Evolutionary conservation across 2,113 vertebrate species (phyloP), one percentile per base, ranked within the genome.

Genomic region (Nanorana parkeri): DNA sequence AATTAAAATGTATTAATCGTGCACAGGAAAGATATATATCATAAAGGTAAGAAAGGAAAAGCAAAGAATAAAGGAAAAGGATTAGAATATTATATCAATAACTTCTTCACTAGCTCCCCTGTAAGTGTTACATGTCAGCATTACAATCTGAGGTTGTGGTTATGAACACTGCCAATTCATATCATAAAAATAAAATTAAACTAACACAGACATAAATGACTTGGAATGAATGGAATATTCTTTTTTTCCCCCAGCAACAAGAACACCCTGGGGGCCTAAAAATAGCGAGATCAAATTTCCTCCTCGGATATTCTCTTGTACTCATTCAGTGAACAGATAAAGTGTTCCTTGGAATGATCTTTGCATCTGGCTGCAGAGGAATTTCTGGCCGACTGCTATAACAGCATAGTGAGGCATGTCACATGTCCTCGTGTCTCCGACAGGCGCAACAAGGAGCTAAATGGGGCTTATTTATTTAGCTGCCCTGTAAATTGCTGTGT

Each of bases 321-420:
- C 47, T 20, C 10, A 28, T 72, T 29, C 21, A 28, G 68, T 72
- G 21, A 72, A 24, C 13, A 51, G 54, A 55, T 8, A 29, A 55
- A 4, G 17, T 28, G 47, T 24, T 29, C 23, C 54, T n/a, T 8
- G 15, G 19, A 17, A 23, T 19, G 55, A 26, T 10, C 5, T 54
- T 23, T 55, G 28, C 68, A 56, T 72, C 32, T 54, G 11, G 68
- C 15, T 52, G 21, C 21, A 69, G 47, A 52, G 68, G 13, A 52
- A 69, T 7, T 32, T 47, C 19, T 68, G 19, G 36, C n/a, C 11
- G 20, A 21, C 11, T n/a, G 36, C 2, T 36, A 47, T n/a, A 36
- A 68, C 66, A 51, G 36, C 41, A 29, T 11, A 72, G 68, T 72
- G 23, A 28, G 51, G 68, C 51, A 72, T 55, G 5, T 55, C 21